A percentile compares a stretch with the other conserved stretches of the same genome.
Conservation (phyloP, 2,797 vertebrate species). For the Mastacembelus armatus region DNA sequence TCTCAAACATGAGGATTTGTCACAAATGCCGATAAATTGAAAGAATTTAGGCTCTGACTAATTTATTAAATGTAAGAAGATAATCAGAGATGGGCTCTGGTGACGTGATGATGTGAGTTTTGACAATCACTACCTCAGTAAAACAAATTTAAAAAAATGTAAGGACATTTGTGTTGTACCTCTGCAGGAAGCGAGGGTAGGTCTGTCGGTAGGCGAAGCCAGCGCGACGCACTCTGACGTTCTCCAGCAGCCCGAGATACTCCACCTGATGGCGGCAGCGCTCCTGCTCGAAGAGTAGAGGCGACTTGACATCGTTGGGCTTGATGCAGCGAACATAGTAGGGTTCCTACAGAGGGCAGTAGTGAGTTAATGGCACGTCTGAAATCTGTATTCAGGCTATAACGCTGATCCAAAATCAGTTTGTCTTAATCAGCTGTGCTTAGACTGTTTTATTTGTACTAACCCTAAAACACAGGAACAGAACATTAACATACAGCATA, state of each 20-base stretch:
- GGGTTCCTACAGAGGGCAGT: constrained; percentile 86
- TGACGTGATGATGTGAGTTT: too few relatives aligned
- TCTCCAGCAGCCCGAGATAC: constrained; percentile 96
- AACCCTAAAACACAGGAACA: not conserved
- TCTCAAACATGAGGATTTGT: not conserved
- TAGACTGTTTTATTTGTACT: too few relatives aligned
- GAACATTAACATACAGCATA: too few relatives aligned
- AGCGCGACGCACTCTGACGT: constrained; percentile 93
- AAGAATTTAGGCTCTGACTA: not conserved
- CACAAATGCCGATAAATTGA: not conserved
- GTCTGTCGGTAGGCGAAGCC: constrained; percentile 96
- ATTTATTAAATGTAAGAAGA: not conserved
- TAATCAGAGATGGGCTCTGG: too few relatives aligned
- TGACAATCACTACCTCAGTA: too few relatives aligned
- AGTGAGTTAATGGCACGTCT: not conserved
- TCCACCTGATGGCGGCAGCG: constrained; percentile 97
- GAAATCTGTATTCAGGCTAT: not conserved
- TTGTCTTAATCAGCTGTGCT: not conserved
- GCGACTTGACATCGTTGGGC: constrained; percentile 97
- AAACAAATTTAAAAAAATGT: too few relatives aligned
- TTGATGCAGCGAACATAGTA: constrained; percentile 99
- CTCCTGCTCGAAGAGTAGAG: constrained; percentile 92
- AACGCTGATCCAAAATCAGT: not conserved
- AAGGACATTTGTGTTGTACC: constrained; percentile 83
- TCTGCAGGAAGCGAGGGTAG: constrained; percentile 95